Base-by-base conservation (phyloP, 2,888 invertebrate genomes). In the Aromia moschata region DNA sequence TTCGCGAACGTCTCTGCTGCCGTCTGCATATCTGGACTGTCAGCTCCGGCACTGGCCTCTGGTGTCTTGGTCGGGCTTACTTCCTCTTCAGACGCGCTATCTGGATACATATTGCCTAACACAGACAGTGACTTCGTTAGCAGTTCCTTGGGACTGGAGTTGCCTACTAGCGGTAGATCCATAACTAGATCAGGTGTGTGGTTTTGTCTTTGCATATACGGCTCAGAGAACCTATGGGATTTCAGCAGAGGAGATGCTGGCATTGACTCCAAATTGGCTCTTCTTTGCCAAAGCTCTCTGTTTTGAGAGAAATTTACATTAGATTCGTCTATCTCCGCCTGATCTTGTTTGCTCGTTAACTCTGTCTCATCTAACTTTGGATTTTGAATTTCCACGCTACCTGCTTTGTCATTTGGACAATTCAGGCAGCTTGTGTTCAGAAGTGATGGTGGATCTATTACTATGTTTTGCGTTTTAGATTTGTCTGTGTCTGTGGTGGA, bases 161-260 rank as follows among this genome's bases (percentile, higher is more conserved):
- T 75, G 14, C 76, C 82, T 66, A 77, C 81, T 65, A 88, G 81
- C n/a, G 93, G 93, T 70, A 93, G 82, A 80, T 92, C 93, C 87
- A 92, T 89, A 65, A 93, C 93, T 57, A 93, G 83, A 82, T 93
- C 93, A 1, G 93, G 93, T 20, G 92, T 88, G 69, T 87, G 86
- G 64, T 83, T 84, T 62, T 84, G 84, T 49, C 79, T 70, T 57
- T 77, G 77, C 31, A 74, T 59, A 60, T 74, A 76, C 10, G 73
- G 74, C 70, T 73, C 84, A 60, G 76, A 82, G 71, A 68, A 77
- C 66, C 74, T 67, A 45, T 83, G 83, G 3, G 80, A 70, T 43
- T 80, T 79, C 65, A 75, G 31, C 62, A 79, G 54, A 56, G 71
- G 70, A 3, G 71, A 65, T 16, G 75, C 49, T 44, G 77, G 73